phyloP scores from a whole-genome alignment of 2,888 invertebrate species.

The Caenorhabditis parvicauda region DNA sequence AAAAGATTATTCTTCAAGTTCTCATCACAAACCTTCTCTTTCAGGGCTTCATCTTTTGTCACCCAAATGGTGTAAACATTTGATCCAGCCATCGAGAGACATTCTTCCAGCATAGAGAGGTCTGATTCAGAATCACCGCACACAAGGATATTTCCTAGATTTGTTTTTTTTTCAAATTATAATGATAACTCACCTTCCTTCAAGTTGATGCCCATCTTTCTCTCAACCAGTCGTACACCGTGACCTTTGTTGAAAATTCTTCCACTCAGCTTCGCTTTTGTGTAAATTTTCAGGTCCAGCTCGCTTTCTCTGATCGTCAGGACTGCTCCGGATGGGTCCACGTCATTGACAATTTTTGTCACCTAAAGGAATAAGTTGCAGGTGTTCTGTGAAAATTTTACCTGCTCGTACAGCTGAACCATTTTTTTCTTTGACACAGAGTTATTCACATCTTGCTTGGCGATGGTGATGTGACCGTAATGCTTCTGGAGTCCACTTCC shows the following conservation, averaged over 20 bases:
- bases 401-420: conserved; percentile 7
- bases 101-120: conserved; percentile 57
- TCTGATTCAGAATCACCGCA: conserved; percentile 57
- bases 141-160: conserved; percentile 44
- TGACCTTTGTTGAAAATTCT: conserved; percentile 56
- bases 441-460: conserved; percentile 46
- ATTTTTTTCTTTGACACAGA: conserved; percentile 31
- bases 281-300: conserved; percentile 53
- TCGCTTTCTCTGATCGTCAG: conserved; percentile 48
- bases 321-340: conserved; percentile 42
- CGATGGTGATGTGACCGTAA: conserved; percentile 54
- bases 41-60: conserved; percentile 34
- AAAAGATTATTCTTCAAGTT: no score
- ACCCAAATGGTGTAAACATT: conserved; percentile 55
- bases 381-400: neutral
- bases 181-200: conserved; percentile 14
- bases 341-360: conserved; percentile 38
- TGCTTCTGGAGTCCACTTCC: conserved; percentile 57
- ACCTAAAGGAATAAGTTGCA: neutral
- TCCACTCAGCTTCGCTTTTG: conserved; percentile 44
- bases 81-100: conserved; percentile 36
- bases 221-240: conserved; percentile 45
- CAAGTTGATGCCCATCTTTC: conserved; percentile 42
- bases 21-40: conserved; percentile 26
- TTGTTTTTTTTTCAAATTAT: neutral